A percentile compares a stretch with the other conserved stretches of the same genome.
These are phyloP conservation scores for Tragelaphus buxtoni DNA, from an alignment of 2,113 vertebrate genomes.

Conservation along the genomic window DNA sequence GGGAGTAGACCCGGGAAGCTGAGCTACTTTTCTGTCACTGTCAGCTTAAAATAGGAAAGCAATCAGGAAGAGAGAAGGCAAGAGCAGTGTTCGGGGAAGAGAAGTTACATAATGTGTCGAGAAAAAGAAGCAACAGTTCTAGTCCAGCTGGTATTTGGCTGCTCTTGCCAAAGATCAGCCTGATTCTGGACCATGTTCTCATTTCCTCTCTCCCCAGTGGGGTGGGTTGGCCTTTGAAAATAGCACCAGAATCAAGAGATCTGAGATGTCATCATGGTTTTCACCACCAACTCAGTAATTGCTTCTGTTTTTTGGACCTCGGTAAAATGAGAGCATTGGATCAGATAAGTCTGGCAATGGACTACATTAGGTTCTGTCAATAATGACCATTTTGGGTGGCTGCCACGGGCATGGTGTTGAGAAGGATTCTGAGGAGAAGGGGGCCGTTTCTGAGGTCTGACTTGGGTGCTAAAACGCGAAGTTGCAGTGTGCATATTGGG, in stretches of 20 bases:
- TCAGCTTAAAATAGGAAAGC: background rate
- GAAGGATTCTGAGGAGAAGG: background rate
- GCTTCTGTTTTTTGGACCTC: background rate
- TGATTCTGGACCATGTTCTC: background rate
- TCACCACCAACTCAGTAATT: background rate
- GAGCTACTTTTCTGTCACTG: background rate
- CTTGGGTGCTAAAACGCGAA: background rate
- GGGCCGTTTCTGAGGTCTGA: background rate
- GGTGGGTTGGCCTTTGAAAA: background rate
- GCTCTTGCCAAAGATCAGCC: background rate
- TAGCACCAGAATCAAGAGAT: background rate
- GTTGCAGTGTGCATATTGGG: accelerated
- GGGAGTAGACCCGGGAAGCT: background rate
- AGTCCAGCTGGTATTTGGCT: background rate
- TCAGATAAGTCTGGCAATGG: background rate
- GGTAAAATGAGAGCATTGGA: background rate
- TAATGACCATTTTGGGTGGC: background rate
- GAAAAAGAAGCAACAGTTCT: background rate
- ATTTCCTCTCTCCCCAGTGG: background rate
- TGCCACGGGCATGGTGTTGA: background rate
- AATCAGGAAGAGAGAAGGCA: background rate
- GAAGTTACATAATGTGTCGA: background rate
- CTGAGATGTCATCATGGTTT: background rate
- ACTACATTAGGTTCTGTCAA: background rate
- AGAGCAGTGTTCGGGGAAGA: background rate